Conservation (phyloP, 2,113 vertebrate species). For the Caracal caracal region DNA sequence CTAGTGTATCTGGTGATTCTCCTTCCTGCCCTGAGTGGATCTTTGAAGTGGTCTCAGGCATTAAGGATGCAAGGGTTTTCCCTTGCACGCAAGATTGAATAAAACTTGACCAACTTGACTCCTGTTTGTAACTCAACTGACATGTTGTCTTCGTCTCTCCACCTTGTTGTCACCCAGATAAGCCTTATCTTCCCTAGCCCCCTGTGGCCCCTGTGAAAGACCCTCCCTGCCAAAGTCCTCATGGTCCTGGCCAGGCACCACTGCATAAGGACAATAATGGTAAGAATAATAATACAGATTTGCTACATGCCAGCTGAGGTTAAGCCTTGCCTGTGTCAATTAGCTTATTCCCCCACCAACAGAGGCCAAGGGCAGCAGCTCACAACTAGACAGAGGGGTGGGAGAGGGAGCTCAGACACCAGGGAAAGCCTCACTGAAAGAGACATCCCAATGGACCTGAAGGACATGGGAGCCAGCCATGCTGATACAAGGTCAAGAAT, state of each 20-base stretch:
- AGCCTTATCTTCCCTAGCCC: not conserved
- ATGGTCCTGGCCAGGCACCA: not conserved
- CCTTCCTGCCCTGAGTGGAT: not conserved
- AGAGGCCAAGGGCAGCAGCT: not conserved
- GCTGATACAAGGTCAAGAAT: not conserved
- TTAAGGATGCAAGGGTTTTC: not conserved
- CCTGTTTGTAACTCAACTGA: not conserved
- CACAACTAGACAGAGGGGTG: not conserved
- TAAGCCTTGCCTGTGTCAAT: not conserved
- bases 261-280: not conserved
- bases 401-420: not conserved
- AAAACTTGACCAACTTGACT: not conserved
- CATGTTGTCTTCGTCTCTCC: not conserved
- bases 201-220: not conserved
- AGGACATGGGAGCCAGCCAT: not conserved
- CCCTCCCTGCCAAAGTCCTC: not conserved
- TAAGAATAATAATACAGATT: not conserved
- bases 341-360: not conserved
- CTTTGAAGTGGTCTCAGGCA: not conserved
- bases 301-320: not conserved
- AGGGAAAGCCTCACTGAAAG: not conserved
- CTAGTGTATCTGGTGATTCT: too few relatives aligned
- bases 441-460: not conserved
- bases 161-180: too few relatives aligned
- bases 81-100: not conserved